These are phyloP conservation scores for Chrysogorgia sp. DNA, from an alignment of 92 coral and sea anemone species.

Conservation along the genomic window DNA sequence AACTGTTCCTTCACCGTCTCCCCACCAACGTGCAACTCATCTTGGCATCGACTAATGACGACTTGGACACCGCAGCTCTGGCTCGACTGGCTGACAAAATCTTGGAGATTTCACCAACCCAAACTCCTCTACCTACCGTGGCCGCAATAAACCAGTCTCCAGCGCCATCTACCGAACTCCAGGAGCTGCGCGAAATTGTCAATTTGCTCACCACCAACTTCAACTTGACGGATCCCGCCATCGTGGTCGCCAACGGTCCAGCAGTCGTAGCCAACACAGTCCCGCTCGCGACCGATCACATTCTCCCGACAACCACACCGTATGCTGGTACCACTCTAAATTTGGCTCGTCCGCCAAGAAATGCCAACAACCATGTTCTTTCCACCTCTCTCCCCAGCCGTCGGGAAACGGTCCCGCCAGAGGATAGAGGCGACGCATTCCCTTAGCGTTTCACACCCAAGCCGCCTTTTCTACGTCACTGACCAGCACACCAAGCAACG, in stretches of 20 bases:
- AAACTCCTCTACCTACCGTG: not conserved
- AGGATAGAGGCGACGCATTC: constrained; percentile 17
- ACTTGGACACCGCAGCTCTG: too few relatives aligned
- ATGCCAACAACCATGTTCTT: constrained; percentile 10
- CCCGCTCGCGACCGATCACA: not conserved
- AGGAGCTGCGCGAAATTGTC: not conserved
- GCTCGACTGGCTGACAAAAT: not conserved
- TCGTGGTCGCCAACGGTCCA: not conserved
- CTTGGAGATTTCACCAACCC: not conserved
- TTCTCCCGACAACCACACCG: not conserved
- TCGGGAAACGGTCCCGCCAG: not conserved
- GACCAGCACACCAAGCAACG: not conserved
- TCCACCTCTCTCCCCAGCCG: not conserved
- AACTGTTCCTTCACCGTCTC: not conserved
- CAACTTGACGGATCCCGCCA: not conserved
- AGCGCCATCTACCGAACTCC: not conserved
- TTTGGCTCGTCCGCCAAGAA: not conserved
- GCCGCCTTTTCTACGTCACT: not conserved
- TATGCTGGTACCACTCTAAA: constrained; percentile 9
- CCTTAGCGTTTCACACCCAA: too few relatives aligned
- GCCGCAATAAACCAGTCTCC: not conserved
- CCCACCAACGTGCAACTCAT: not conserved
- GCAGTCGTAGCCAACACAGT: not conserved
- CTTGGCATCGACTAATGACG: too few relatives aligned
- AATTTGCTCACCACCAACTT: not conserved